Percentiles rank a stretch among this genome's conserved stretches.
phyloP scores from a whole-genome alignment of 2,888 invertebrate genomes.

The Gymnocheta viridis region DNA sequence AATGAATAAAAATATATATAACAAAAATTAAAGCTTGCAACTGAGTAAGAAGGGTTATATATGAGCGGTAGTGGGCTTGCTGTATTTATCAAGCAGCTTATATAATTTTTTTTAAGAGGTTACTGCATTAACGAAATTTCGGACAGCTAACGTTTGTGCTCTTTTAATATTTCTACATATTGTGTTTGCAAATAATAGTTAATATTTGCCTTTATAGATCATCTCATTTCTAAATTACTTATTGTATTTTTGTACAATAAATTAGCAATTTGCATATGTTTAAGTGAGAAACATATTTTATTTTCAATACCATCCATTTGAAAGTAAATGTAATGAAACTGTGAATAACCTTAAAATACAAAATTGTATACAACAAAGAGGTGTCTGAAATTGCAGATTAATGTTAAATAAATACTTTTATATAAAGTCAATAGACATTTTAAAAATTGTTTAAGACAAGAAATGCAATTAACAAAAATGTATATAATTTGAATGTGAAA shows the following conservation, averaged over 20 bases:
- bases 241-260: constrained; percentile 43
- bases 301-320: constrained; percentile 27
- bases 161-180: not conserved
- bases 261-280: constrained; percentile 64
- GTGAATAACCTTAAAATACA: not conserved
- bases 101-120: too few relatives aligned
- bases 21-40: too few relatives aligned
- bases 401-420: constrained; percentile 1
- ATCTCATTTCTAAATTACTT: constrained; percentile 19
- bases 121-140: too few relatives aligned
- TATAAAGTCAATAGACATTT: not conserved
- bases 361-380: too few relatives aligned
- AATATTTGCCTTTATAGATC: not conserved
- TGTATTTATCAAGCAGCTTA: too few relatives aligned
- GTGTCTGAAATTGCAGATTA: not conserved
- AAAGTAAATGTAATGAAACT: constrained; percentile 31
- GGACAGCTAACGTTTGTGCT: not conserved
- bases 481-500: not conserved
- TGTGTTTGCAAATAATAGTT: not conserved
- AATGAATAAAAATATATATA: too few relatives aligned
- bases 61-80: too few relatives aligned
- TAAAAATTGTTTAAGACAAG: not conserved
- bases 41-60: too few relatives aligned
- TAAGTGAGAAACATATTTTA: constrained; percentile 12
- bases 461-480: constrained; percentile 1